Evolutionary conservation across 2,888 invertebrate genomes (phyloP).

Genomic region (Hetaerina titia): DNA sequence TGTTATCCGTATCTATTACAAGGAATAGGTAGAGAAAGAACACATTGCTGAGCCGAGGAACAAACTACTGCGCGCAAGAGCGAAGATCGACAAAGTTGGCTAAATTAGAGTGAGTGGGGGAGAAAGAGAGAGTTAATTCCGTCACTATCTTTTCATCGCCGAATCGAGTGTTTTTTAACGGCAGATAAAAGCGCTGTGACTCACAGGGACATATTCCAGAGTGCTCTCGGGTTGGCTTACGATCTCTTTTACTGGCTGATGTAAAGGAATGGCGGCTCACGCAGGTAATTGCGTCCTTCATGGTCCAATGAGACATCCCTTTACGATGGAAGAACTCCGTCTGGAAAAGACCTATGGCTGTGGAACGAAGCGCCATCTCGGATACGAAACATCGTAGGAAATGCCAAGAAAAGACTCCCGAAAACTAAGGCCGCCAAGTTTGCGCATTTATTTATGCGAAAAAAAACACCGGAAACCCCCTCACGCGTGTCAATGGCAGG

Average conservation of each 20-base stretch:
- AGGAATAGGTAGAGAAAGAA: too few species aligned
- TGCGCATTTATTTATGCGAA: too few species aligned
- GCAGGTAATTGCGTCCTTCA: conserved; percentile 10
- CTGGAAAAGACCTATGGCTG: not conserved
- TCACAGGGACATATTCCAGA: not conserved
- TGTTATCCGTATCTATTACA: too few species aligned
- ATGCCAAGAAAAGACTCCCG: not conserved
- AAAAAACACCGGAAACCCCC: too few species aligned
- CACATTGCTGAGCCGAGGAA: not conserved
- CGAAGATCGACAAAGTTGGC: not conserved
- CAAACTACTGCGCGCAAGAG: not conserved
- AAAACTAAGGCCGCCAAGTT: not conserved
- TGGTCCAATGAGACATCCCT: not conserved
- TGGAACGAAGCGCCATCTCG: not conserved
- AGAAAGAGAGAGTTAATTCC: not conserved
- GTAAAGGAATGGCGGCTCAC: not conserved
- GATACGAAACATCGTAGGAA: not conserved
- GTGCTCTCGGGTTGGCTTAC: not conserved
- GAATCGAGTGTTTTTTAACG: not conserved
- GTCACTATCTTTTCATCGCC: not conserved
- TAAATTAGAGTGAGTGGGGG: not conserved
- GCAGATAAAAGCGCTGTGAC: not conserved
- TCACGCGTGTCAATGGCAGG: too few species aligned
- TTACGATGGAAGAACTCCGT: not conserved
- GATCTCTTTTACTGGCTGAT: conserved; percentile 2